A percentile compares a stretch with the other conserved stretches of the same genome.
phyloP scores from a whole-genome alignment of 1,140 invertebrate species.

The Scaptomyza montana region DNA sequence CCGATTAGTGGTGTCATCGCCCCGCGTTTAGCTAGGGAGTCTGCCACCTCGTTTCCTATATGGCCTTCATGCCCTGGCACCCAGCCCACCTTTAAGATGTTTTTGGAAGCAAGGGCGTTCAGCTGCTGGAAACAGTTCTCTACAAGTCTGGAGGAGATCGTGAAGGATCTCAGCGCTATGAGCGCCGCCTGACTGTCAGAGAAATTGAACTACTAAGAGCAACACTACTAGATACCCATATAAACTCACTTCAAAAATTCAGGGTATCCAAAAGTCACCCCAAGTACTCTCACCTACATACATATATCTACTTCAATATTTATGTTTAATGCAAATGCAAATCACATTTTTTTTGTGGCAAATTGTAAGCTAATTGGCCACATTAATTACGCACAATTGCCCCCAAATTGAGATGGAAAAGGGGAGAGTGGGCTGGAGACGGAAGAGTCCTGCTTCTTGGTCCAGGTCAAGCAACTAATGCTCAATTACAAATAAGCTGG shows the following conservation, averaged over 20 bases:
- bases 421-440: neutral
- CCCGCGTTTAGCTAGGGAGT: too few species aligned
- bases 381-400: constrained; percentile 75
- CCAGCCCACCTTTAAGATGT: too few species aligned
- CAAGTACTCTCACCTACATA: neutral
- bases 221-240: neutral
- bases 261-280: neutral
- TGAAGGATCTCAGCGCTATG: too few species aligned
- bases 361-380: constrained; percentile 66
- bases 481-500: constrained; percentile 69
- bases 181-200: too few species aligned
- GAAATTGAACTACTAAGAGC: too few species aligned
- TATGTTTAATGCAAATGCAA: neutral
- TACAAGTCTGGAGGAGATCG: too few species aligned
- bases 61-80: too few species aligned
- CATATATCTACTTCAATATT: neutral
- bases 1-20: too few species aligned
- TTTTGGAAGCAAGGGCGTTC: too few species aligned
- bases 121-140: too few species aligned
- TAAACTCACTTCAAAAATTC: neutral
- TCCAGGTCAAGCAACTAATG: constrained; percentile 53
- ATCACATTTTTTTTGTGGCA: neutral
- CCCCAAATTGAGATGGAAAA: neutral
- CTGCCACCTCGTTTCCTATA: too few species aligned
- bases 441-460: neutral